These are phyloP conservation scores for Machaerirhynchus nigripectus DNA, from an alignment of 2,113 vertebrate genomes.

Conservation along the genomic window DNA sequence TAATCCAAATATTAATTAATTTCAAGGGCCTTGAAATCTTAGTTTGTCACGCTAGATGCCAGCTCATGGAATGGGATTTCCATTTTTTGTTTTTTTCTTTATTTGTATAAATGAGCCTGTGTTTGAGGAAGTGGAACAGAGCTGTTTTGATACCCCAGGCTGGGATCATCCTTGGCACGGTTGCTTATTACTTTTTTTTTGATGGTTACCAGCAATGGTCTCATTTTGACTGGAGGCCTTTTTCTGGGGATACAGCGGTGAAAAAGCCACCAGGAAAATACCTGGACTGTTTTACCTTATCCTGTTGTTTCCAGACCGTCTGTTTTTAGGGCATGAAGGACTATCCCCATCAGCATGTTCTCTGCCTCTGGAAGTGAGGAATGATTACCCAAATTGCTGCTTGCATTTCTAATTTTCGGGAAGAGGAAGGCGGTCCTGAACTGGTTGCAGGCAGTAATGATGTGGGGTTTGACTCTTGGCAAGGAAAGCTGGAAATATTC, in stretches of 20 bases:
- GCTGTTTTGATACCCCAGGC: not conserved
- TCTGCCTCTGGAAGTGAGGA: not conserved
- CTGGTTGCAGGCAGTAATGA: not conserved
- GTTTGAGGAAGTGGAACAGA: not conserved
- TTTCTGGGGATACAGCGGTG: accelerated
- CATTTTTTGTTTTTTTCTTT: not conserved
- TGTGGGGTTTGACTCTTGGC: not conserved
- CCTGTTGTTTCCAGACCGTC: not conserved
- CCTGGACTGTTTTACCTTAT: not conserved
- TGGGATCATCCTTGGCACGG: not conserved
- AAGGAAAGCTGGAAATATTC: not conserved
- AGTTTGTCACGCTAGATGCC: not conserved
- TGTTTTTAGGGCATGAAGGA: not conserved
- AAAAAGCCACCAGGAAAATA: not conserved
- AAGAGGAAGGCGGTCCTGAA: not conserved
- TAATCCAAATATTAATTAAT: not conserved
- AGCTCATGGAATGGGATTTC: not conserved
- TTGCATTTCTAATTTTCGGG: not conserved
- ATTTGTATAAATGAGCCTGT: not conserved
- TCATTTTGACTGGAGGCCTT: not conserved
- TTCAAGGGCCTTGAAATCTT: not conserved
- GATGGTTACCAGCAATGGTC: not conserved
- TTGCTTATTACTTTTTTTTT: not conserved
- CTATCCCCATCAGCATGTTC: not conserved
- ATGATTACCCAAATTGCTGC: not conserved